A percentile compares a stretch with the other conserved stretches of the same genome.
These are phyloP conservation scores for Drosophila auraria DNA, from an alignment of 1,140 invertebrate species.

Conservation along the genomic window DNA sequence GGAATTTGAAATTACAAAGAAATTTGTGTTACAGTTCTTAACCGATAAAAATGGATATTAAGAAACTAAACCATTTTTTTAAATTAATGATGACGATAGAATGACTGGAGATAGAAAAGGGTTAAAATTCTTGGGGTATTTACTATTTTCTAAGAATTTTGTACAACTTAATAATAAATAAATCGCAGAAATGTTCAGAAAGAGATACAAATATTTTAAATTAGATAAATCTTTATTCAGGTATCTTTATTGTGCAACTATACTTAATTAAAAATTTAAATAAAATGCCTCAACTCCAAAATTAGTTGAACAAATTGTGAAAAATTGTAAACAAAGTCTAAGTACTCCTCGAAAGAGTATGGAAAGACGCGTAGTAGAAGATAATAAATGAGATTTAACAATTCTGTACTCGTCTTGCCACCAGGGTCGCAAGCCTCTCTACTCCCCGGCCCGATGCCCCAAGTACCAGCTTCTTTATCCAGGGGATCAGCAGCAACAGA, in stretches of 20 bases:
- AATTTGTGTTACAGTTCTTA: background rate
- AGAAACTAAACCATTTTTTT: no score
- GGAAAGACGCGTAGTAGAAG: background rate
- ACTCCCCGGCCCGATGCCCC: constrained; percentile 86
- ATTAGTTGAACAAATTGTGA: background rate
- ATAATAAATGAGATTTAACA: constrained; percentile 25
- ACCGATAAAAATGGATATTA: background rate
- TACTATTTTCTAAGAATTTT: no score
- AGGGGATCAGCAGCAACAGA: constrained; percentile 86
- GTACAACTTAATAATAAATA: no score
- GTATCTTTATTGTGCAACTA: background rate
- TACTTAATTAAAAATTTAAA: no score
- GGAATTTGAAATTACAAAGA: constrained; percentile 9
- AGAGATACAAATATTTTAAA: no score
- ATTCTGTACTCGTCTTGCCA: constrained; percentile 36
- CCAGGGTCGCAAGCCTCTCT: constrained; percentile 87
- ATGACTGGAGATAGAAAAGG: no score
- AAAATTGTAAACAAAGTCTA: background rate
- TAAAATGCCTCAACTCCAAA: background rate
- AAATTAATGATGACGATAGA: no score
- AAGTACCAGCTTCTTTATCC: constrained; percentile 88
- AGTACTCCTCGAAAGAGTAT: constrained; percentile 9
- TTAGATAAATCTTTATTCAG: background rate
- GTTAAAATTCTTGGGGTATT: no score
- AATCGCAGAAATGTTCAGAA: no score